These are phyloP conservation scores for Bambusicola thoracicus DNA, from an alignment of 2,113 vertebrate species.

Conservation along the genomic window DNA sequence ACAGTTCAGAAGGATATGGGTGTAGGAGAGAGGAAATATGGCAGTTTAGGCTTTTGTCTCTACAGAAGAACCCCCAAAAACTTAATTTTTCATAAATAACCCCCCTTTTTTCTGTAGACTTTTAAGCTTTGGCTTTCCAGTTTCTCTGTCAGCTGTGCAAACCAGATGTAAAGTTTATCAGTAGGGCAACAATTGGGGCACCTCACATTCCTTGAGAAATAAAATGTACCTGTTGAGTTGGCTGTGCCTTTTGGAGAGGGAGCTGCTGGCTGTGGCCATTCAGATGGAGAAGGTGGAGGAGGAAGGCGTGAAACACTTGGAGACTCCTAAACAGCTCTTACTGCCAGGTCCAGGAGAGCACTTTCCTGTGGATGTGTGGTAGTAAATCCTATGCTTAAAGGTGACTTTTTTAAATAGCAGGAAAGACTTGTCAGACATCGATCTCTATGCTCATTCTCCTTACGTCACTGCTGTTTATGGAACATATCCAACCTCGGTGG, in stretches of 20 bases:
- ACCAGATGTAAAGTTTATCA: background rate
- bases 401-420: background rate
- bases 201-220: background rate
- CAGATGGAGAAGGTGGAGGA: background rate
- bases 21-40: background rate
- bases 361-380: background rate
- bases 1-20: background rate
- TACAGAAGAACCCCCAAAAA: background rate
- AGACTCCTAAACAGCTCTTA: rapidly evolving
- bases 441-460: background rate
- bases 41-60: background rate
- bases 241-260: background rate
- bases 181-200: background rate
- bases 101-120: background rate
- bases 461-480: background rate
- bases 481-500: rapidly evolving
- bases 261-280: background rate
- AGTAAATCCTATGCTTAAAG: background rate
- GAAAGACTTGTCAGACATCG: background rate
- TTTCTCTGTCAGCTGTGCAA: background rate
- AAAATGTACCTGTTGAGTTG: background rate
- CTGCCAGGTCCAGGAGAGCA: background rate
- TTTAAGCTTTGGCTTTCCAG: background rate
- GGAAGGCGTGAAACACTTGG: rapidly evolving
- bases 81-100: background rate